Conservation (phyloP, 2,888 invertebrate genomes). For the Bellardia pandia region DNA sequence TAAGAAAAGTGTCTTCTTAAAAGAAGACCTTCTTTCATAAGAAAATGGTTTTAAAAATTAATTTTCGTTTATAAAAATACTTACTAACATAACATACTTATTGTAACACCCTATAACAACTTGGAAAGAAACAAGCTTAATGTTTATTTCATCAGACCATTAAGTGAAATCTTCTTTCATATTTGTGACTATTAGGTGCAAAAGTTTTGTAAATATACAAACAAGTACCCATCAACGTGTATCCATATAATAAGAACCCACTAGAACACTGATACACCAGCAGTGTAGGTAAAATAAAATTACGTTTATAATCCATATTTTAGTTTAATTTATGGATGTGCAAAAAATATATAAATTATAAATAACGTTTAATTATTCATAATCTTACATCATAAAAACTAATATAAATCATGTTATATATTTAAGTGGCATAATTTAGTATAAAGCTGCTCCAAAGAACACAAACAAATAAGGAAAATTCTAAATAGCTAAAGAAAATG, state of each 20-base stretch:
- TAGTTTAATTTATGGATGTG: conserved; percentile 17
- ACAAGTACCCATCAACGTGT: not conserved
- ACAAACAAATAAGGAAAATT: not conserved
- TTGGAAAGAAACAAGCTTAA: no score
- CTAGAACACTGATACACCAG: not conserved
- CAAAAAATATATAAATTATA: conserved; percentile 17
- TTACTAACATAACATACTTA: no score
- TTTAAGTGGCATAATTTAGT: not conserved
- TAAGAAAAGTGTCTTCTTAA: no score
- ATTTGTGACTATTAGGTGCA: not conserved
- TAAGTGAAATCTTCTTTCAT: not conserved
- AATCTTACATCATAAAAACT: conserved; percentile 35
- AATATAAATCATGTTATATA: conserved; percentile 27
- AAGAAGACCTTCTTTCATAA: no score
- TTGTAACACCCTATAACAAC: no score
- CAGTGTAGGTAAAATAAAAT: conserved; percentile 6
- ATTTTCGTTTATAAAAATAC: no score
- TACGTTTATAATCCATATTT: conserved; percentile 24
- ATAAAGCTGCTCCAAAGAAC: not conserved
- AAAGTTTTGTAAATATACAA: not conserved
- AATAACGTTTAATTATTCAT: conserved; percentile 51
- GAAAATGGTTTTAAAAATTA: no score
- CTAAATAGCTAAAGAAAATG: not conserved
- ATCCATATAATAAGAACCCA: not conserved
- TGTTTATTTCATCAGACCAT: not conserved